Evolutionary conservation across 1,140 invertebrate species (phyloP).

Genomic region (Aphidius ervi): DNA sequence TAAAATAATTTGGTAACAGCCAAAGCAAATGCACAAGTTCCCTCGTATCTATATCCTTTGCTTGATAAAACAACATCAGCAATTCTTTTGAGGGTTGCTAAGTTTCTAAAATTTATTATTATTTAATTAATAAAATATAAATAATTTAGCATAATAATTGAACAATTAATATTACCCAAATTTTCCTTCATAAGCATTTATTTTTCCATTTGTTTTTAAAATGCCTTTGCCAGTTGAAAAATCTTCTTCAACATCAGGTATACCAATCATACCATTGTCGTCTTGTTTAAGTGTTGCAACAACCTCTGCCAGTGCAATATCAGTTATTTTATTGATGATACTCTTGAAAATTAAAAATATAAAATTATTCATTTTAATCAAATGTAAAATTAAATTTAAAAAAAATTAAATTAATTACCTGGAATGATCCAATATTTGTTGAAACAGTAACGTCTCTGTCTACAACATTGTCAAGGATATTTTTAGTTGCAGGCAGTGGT

Average conservation of each 20-base stretch:
- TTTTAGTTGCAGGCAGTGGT: too few relatives aligned
- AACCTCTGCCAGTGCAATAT: constrained; percentile 16
- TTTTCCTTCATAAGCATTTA: constrained; percentile 20
- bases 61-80: constrained; percentile 21
- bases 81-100: constrained; percentile 27
- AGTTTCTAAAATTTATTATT: constrained; percentile 22
- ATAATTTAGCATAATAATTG: background rate
- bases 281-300: constrained; percentile 21
- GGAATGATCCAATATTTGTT: background rate
- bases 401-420: constrained; percentile 6
- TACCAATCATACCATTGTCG: constrained; percentile 15
- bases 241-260: constrained; percentile 24
- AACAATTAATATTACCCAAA: constrained; percentile 21
- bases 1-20: constrained; percentile 19
- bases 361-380: background rate
- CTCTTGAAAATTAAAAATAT: constrained; percentile 4
- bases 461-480: background rate
- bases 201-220: constrained; percentile 22
- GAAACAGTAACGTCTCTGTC: background rate
- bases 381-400: background rate
- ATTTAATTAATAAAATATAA: constrained; percentile 9
- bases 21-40: constrained; percentile 26
- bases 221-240: constrained; percentile 11
- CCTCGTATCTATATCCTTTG: constrained; percentile 14
- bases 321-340: constrained; percentile 22